Conservation (phyloP, 2,113 vertebrate genomes). For the Oxygymnocypris stewartii region DNA sequence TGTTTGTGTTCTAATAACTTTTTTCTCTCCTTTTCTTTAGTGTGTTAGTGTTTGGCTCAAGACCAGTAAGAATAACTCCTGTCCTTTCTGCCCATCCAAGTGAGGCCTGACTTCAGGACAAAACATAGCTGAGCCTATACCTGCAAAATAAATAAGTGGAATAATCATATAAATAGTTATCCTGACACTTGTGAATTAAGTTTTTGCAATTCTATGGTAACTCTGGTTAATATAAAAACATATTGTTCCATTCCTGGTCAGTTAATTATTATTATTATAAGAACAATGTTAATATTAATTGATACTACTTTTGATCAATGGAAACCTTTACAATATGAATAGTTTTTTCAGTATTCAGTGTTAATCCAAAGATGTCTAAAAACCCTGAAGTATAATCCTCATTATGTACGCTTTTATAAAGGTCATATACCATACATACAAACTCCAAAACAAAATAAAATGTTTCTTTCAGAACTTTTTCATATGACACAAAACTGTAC, state of each 20-base stretch:
- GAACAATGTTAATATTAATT: background rate
- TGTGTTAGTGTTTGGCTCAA: conserved; percentile 88
- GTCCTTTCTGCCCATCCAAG: conserved; percentile 79
- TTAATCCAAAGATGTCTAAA: conserved; percentile 3
- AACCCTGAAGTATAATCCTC: background rate
- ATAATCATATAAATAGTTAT: background rate
- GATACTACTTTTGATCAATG: background rate
- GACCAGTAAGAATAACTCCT: conserved; percentile 81
- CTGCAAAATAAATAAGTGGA: background rate
- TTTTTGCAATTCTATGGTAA: background rate
- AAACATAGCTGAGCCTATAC: conserved; percentile 7
- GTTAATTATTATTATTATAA: conserved; percentile 2
- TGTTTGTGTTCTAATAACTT: background rate
- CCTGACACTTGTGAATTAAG: background rate
- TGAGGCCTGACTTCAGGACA: background rate
- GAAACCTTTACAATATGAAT: conserved; percentile 6
- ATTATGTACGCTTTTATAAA: background rate
- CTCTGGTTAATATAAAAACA: background rate
- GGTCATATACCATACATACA: background rate
- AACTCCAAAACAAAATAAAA: background rate
- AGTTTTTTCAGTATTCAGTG: conserved; percentile 5
- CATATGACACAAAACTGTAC: background rate
- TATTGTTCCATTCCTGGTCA: background rate
- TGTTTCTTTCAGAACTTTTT: background rate
- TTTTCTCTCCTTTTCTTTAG: conserved; percentile 63